Base-by-base conservation (phyloP, 1,140 invertebrate species). In the Geopemphigus sp. region DNA sequence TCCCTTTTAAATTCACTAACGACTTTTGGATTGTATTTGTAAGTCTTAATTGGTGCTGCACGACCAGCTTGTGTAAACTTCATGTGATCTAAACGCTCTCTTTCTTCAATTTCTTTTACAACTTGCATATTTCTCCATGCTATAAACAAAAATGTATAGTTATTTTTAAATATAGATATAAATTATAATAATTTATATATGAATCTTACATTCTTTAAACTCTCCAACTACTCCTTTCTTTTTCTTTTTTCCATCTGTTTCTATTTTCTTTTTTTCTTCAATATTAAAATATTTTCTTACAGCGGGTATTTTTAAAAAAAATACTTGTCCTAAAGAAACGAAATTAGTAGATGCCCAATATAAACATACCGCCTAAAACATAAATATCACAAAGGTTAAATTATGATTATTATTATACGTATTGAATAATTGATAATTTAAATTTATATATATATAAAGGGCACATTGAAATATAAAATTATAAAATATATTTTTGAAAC, bases 261-360 rank as follows among this genome's bases (percentile, higher is more conserved):
- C 84, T 80, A 90, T 81, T 11, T 32, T 80, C 22, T 26, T 82
- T 61, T 66, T 61, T 72, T 26, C 84, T 17, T 93, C 92, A 82
- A 98, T 96, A 72, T 93, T 92, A 59, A 96, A 94, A 83, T 89
- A 92, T 26, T 89, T 86, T 83, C 93, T 86, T 3, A 98, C 90
- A 57, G 85, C 84, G 17, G 93, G 91, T 80, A 95, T 88, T 85
- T 89, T 92, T 14, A 99, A 86, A 66, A 97, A 56, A 15, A 88
- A 87, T 24, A 94, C 92, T 91, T 98, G 95, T 0, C 88, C 64
- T 10, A 99, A 83, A 0, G 96, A 97, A 80, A 97, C 90, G n/a
- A 92, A 87, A 85, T 99, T 99, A 78, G 90, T 93, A 39, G 92
- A 91, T 47, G 90, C 87, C 97, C 97, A 99, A 84, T 99, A 98